Evolutionary conservation across 2,888 invertebrate species (phyloP).

Genomic region (Psylliodes chrysocephalus): DNA sequence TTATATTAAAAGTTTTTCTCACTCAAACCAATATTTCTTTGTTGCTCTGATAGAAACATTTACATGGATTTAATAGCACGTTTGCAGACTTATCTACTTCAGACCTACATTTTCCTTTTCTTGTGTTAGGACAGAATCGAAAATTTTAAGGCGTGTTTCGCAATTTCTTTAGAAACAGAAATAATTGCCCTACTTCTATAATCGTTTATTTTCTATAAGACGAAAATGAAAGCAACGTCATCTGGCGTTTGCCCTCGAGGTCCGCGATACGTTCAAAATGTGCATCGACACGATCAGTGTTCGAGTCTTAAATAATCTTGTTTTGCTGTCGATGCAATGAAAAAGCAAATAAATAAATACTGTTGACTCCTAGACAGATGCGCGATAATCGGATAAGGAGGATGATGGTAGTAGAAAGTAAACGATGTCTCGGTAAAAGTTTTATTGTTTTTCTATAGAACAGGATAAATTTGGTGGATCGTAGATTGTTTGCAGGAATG

Average conservation of each 20-base stretch:
- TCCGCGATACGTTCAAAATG: constrained; percentile 18
- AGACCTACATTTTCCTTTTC: too few relatives aligned
- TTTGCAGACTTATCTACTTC: too few relatives aligned
- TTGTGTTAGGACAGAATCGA: too few relatives aligned
- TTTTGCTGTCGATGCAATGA: constrained; percentile 2
- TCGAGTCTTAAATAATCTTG: constrained; percentile 15
- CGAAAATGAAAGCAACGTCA: constrained; percentile 43
- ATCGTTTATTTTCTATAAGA: constrained; percentile 15
- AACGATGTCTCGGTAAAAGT: constrained; percentile 11
- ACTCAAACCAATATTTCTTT: too few relatives aligned
- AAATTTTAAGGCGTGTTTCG: constrained; percentile 1
- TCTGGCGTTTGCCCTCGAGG: constrained; percentile 35
- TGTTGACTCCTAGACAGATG: constrained; percentile 25
- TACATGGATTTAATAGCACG: too few relatives aligned
- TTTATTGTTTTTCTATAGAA: constrained; percentile 1
- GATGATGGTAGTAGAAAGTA: constrained; percentile 16
- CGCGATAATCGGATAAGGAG: neutral
- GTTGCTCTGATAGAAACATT: too few relatives aligned
- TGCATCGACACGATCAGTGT: neutral
- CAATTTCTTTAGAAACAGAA: constrained; percentile 3
- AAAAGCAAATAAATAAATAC: too few relatives aligned
- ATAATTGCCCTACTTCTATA: constrained; percentile 26
- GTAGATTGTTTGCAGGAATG: neutral
- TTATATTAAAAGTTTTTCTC: too few relatives aligned
- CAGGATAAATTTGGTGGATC: neutral